Evolutionary conservation across 2,888 invertebrate species (phyloP).

Genomic region (Euproctis similis): DNA sequence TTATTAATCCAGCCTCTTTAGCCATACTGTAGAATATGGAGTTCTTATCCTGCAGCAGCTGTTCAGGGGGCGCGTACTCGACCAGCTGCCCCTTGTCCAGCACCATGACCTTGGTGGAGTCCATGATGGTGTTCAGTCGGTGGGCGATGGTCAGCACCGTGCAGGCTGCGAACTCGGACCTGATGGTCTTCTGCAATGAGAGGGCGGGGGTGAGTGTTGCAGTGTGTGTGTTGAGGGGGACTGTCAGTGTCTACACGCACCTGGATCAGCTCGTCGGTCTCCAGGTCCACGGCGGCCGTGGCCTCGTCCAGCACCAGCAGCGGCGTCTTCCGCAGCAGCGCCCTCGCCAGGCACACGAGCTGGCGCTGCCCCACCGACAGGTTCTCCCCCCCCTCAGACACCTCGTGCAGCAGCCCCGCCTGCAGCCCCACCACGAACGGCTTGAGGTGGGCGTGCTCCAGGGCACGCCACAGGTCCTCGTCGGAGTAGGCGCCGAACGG

Average conservation of each 20-base stretch:
- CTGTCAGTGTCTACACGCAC: too few species aligned
- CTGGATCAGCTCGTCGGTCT: constrained; percentile 92
- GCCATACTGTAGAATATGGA: constrained; percentile 86
- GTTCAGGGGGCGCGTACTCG: constrained; percentile 85
- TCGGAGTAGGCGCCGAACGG: constrained; percentile 88
- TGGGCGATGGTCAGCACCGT: constrained; percentile 96
- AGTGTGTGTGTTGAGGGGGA: too few species aligned
- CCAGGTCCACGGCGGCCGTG: constrained; percentile 92
- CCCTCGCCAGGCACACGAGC: constrained; percentile 89
- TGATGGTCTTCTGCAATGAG: constrained; percentile 87
- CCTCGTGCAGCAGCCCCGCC: constrained; percentile 86
- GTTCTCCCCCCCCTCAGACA: constrained; percentile 95
- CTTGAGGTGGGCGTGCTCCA: constrained; percentile 93
- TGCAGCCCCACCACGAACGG: constrained; percentile 84
- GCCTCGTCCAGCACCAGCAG: constrained; percentile 91
- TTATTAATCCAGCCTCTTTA: constrained; percentile 85
- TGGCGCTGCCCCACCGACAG: constrained; percentile 92
- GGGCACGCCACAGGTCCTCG: constrained; percentile 89
- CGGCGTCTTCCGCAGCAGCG: constrained; percentile 89
- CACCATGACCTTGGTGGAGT: constrained; percentile 90
- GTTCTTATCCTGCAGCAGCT: constrained; percentile 68
- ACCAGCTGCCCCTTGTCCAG: constrained; percentile 84
- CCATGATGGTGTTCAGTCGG: constrained; percentile 93
- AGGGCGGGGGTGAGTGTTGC: too few species aligned
- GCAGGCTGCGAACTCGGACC: constrained; percentile 88